phyloP scores from a whole-genome alignment of 1,140 invertebrate genomes.

The Lordiphosa clarofinis region DNA sequence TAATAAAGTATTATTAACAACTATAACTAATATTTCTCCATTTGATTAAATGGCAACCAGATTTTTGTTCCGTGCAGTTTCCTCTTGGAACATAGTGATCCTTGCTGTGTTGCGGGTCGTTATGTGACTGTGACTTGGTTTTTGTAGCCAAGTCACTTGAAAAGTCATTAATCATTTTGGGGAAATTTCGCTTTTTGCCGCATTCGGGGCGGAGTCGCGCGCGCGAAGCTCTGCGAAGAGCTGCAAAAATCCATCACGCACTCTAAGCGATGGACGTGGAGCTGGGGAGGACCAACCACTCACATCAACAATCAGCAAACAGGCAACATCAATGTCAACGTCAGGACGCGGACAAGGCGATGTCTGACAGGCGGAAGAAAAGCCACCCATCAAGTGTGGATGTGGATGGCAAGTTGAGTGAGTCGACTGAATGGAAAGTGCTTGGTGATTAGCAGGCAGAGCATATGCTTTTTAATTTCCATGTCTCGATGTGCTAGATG shows the following conservation, averaged over 20 bases:
- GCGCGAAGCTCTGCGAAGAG: slow-evolving; percentile 27
- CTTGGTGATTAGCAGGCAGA: slow-evolving; percentile 37
- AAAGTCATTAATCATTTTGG: slow-evolving; percentile 78
- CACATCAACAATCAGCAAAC: slow-evolving; percentile 46
- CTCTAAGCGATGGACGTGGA: slow-evolving; percentile 21
- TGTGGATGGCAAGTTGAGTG: slow-evolving; percentile 3
- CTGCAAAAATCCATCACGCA: slow-evolving; percentile 65
- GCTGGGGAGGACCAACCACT: slow-evolving; percentile 24
- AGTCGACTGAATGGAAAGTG: slow-evolving; percentile 34
- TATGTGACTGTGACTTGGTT: slow-evolving; percentile 51
- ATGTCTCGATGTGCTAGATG: slow-evolving; percentile 39
- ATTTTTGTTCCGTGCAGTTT: slow-evolving; percentile 17
- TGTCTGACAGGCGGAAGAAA: slow-evolving; percentile 56
- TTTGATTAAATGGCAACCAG: no score
- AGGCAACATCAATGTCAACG: slow-evolving; percentile 69
- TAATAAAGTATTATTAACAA: background rate
- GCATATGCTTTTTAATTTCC: slow-evolving; percentile 59
- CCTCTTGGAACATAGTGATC: slow-evolving; percentile 42
- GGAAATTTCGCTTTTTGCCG: background rate
- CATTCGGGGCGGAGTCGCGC: slow-evolving; percentile 24
- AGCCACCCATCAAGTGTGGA: slow-evolving; percentile 42
- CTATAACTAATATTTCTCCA: slow-evolving; percentile 1
- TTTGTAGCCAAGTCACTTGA: slow-evolving; percentile 74
- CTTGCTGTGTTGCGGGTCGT: slow-evolving; percentile 38
- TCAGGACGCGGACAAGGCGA: slow-evolving; percentile 53